A percentile compares a stretch with the other conserved stretches of the same genome.
These are phyloP conservation scores for Rostratula benghalensis DNA, from an alignment of 2,113 vertebrate genomes.

Conservation along the genomic window DNA sequence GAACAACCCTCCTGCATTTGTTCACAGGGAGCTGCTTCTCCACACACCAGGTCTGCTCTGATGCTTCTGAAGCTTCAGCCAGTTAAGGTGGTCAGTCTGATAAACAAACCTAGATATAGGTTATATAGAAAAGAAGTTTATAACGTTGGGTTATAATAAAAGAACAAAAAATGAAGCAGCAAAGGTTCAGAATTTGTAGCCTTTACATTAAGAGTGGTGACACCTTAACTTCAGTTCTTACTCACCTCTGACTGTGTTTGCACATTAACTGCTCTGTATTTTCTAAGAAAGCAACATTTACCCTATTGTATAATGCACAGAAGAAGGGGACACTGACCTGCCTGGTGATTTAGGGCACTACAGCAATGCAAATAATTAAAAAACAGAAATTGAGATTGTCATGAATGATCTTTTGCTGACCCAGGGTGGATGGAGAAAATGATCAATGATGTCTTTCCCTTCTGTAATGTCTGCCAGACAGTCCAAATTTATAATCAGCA, in stretches of 20 bases:
- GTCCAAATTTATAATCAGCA: slow-evolving; percentile 40
- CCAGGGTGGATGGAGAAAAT: slow-evolving; percentile 5
- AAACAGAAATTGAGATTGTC: not conserved
- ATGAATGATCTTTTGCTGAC: slow-evolving; percentile 14
- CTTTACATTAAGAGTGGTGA: not conserved
- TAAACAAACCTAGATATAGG: not conserved
- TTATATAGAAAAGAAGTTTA: no score
- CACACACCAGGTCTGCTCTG: not conserved
- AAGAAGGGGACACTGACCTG: not conserved
- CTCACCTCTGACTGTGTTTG: not conserved
- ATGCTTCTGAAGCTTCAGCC: not conserved
- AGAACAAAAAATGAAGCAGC: not conserved
- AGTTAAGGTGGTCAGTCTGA: not conserved
- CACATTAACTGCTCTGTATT: not conserved
- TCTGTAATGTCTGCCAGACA: slow-evolving; percentile 34
- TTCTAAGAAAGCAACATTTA: not conserved
- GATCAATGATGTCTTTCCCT: slow-evolving; percentile 29
- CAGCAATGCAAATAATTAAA: slow-evolving; percentile 18
- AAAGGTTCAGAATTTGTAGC: not conserved
- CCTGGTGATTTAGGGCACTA: not conserved
- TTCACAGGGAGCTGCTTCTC: not conserved
- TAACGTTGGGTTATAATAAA: not conserved
- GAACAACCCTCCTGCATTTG: not conserved
- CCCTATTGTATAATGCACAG: not conserved
- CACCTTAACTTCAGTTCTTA: not conserved